phyloP scores from a whole-genome alignment of 2,797 vertebrate genomes.

The Australoheros facetus region DNA sequence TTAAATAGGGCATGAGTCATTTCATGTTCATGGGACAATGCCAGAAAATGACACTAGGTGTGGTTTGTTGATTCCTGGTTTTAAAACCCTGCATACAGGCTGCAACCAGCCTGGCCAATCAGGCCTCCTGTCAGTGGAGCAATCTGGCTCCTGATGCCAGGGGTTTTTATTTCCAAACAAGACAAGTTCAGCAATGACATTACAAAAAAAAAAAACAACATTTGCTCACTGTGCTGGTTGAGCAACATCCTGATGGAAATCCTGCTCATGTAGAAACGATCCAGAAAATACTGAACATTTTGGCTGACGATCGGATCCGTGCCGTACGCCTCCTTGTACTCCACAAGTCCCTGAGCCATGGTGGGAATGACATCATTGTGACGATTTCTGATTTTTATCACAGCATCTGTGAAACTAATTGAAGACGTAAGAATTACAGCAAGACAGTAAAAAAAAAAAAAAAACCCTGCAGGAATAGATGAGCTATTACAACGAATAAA shows the following conservation, averaged over 20 bases:
- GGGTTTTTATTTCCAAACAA: not conserved
- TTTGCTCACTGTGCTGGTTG: constrained; percentile 95
- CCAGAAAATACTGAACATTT: constrained; percentile 97
- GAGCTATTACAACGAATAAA: not conserved
- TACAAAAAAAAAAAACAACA: not conserved
- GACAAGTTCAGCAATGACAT: not conserved
- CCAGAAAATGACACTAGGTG: not conserved
- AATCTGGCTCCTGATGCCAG: not conserved
- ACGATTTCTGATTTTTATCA: constrained; percentile 93
- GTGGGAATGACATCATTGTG: constrained; percentile 98
- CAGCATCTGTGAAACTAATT: constrained; percentile 92
- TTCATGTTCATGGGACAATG: not conserved
- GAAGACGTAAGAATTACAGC: not conserved
- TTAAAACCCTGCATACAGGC: not conserved
- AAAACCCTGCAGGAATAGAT: not conserved
- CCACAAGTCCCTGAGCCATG: constrained; percentile 97
- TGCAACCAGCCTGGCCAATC: not conserved
- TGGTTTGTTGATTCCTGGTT: not conserved
- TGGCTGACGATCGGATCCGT: constrained; percentile 95
- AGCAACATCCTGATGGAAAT: constrained; percentile 99
- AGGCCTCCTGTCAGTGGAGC: not conserved
- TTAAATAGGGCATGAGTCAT: not conserved
- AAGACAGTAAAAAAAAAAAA: not conserved
- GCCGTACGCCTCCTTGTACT: constrained; percentile 95
- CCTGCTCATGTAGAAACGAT: constrained; percentile 99